Base-by-base conservation (phyloP, 23 tunicate species). In the Trididemnum clinides region DNA sequence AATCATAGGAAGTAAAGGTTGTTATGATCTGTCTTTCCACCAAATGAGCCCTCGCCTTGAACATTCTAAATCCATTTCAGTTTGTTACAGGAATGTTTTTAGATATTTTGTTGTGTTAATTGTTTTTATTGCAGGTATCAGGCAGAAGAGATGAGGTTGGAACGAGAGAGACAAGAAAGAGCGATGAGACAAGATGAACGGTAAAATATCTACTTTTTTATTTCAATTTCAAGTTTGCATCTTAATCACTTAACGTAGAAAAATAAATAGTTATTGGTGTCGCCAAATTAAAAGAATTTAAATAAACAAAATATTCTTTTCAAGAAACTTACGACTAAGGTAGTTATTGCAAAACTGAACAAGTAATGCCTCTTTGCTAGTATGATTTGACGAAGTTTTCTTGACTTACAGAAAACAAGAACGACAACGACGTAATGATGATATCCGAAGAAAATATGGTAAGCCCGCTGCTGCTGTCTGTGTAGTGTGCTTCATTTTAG, bases 381-480 rank as follows among this genome's bases (percentile, higher is more conserved):
- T n/a, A n/a, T n/a, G n/a, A n/a, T n/a, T n/a, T n/a, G n/a, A n/a
- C n/a, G n/a, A n/a, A n/a, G n/a, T n/a, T n/a, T n/a, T n/a, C n/a
- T n/a, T n/a, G n/a, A n/a, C n/a, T n/a, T n/a, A 31, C 83, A 88
- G 92, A 62, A 84, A 85, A 62, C 84, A 84, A 72, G 92, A 93
- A 51, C 69, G 98, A 49, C 88, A 88, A 28, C 37, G 78, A 39
- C 78, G 88, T 38, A 93, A 93, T 63, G 98, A 93, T 50, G 98
- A 93, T 7, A 93, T 93, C 4, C 83, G 98, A 37, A 77, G 92
- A 73, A 93, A 93, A 88, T 93, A 93, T 38, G 98, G 98, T 88
- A 66, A 3, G 80, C n/a, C 22, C n/a, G 54, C 54, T 15, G 12
- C n/a, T n/a, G n/a, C n/a, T n/a, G n/a, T n/a, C n/a, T n/a, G n/a